Base-by-base conservation (phyloP, 2,113 vertebrate genomes). In the Telmatochromis sp. region DNA sequence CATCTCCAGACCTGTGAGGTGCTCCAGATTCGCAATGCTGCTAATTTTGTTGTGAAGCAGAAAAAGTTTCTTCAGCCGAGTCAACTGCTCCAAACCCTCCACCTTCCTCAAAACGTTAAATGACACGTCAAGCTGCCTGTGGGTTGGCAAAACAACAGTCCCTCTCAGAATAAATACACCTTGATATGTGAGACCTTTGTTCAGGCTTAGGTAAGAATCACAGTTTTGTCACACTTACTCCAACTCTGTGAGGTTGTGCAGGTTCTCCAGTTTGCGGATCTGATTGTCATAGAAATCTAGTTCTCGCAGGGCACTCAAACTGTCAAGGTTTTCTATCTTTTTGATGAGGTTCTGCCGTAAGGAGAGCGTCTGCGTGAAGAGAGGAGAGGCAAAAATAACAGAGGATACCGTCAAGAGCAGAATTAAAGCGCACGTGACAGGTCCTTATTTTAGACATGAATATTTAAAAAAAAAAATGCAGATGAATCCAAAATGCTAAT, bases 281-380 rank as follows among this genome's bases (percentile, higher is more conserved):
- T 99, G 98, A 96, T 99, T 99, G 96, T 99, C 99, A 40, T 99
- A 99, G 73, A 99, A 97, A 93, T 99, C 99, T 93, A 99, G 95
- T 79, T 99, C 99, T 53, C 93, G 92, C 80, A 99, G 95, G 50
- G 95, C 97, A 54, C 92, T 95, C 86, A 99, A 83, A 14, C 97
- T 97, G 26, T 98, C 98, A 83, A 99, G 95, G 92, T 99, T 99
- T 94, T 99, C 99, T 90, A 99, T 98, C 89, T 95, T 95, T 91
- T 99, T 99, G 79, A 99, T 98, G 85, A 99, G 95, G 86, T 99
- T 99, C 90, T 99, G 99, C 86, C 99, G 96, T 82, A 99, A 97
- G 90, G 98, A 99, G 1, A 99, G 97, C 2, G 98, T 98, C 99
- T 99, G 90, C 17, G 19, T 7, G 23, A 19, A 57, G 88, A 37